phyloP scores from a whole-genome alignment of 2,888 invertebrate genomes.

The Microplitis manilae region DNA sequence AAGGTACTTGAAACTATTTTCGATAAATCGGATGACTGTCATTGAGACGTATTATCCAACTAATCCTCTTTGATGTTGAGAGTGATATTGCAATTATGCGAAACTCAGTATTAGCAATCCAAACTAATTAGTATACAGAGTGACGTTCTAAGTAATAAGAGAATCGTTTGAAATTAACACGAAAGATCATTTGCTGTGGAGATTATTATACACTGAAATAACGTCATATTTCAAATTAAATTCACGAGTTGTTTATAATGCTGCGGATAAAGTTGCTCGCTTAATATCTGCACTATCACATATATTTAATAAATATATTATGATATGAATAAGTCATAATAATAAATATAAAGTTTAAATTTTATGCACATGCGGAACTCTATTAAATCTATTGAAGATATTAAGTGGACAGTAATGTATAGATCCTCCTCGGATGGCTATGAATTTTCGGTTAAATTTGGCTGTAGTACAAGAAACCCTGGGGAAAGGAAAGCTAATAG shows the following conservation, averaged over 20 bases:
- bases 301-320: too few species aligned
- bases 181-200: not conserved
- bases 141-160: not conserved
- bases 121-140: not conserved
- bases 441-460: not conserved
- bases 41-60: not conserved
- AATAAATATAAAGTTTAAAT: too few species aligned
- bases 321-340: too few species aligned
- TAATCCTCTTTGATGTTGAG: not conserved
- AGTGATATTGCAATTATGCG: not conserved
- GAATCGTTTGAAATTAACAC: not conserved
- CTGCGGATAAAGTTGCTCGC: too few species aligned
- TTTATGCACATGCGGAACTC: not conserved
- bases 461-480: not conserved
- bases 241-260: not conserved
- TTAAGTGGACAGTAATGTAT: not conserved
- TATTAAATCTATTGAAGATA: not conserved
- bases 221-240: not conserved
- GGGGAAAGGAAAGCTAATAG: not conserved
- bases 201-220: not conserved
- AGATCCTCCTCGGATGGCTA: not conserved
- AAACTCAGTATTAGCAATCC: not conserved
- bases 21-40: not conserved
- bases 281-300: too few species aligned
- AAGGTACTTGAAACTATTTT: not conserved